These are phyloP conservation scores for Halictus quadricinctus DNA, from an alignment of 2,888 invertebrate species.

Conservation along the genomic window DNA sequence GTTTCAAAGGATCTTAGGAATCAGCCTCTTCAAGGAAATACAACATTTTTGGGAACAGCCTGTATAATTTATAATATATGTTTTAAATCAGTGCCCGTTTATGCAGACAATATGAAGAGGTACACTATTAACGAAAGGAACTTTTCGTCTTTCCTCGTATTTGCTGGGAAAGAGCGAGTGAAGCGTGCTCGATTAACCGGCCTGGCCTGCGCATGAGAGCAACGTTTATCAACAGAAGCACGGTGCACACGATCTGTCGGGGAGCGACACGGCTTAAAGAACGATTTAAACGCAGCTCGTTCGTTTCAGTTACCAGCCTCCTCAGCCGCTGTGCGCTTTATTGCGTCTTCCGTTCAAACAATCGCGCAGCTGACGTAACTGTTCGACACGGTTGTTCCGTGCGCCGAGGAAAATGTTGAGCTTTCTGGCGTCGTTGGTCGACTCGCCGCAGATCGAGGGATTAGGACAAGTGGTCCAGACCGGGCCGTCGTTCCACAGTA, in stretches of 20 bases:
- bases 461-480: slow-evolving; percentile 77
- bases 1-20: too few relatives aligned
- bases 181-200: background rate
- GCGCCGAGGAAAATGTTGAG: slow-evolving; percentile 78
- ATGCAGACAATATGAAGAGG: too few relatives aligned
- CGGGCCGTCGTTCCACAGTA: slow-evolving; percentile 85
- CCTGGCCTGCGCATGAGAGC: background rate
- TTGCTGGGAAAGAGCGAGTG: background rate
- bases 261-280: background rate
- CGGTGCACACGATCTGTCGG: background rate
- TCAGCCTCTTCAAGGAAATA: too few relatives aligned
- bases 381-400: slow-evolving; percentile 74
- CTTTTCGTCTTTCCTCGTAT: too few relatives aligned
- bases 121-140: too few relatives aligned
- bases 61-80: too few relatives aligned
- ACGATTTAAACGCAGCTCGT: slow-evolving; percentile 15
- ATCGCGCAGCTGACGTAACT: slow-evolving; percentile 67
- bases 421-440: slow-evolving; percentile 58
- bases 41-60: too few relatives aligned
- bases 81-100: too few relatives aligned
- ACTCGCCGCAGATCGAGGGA: slow-evolving; percentile 55
- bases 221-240: background rate
- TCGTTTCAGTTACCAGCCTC: slow-evolving; percentile 18
- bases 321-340: slow-evolving; percentile 4
- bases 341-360: slow-evolving; percentile 45